Evolutionary conservation across 2,113 vertebrate genomes (phyloP), one percentile per base, ranked within the genome.

Genomic region (Benitochromis conjunctus): DNA sequence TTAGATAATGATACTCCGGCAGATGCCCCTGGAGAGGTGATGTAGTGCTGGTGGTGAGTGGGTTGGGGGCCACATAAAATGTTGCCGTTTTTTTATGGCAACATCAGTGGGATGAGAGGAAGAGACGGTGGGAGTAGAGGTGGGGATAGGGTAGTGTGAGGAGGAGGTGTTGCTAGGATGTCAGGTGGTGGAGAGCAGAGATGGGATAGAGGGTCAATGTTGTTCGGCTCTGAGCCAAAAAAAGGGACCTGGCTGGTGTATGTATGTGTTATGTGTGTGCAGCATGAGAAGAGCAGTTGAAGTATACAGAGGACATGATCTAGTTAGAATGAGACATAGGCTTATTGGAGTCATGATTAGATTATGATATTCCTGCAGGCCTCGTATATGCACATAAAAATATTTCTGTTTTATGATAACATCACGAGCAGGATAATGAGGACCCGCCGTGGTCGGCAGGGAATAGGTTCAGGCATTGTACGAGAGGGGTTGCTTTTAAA

Each of bases 321-420:
- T 87, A 54, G 87, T 92, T 86, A 93, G 79, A 84, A 46, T 36
- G 84, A 91, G 87, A 86, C 82, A 71, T 48, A 41, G 79, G 74
- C 48, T 83, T 86, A 87, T 66, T 89, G 82, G 79, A 90, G 88
- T 38, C 74, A 14, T 84, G 86, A 91, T 92, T 89, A 62, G 87
- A 91, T 91, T 86, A 88, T 6, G 82, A 84, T 92, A 54, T 84
- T 93, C 92, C 86, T 81, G 82, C 85, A 85, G 88, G 89, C 82
- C 80, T 86, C 80, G 43, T 84, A 53, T 81, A 21, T 26, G 21
- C 18, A 76, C 55, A 86, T 91, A 77, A 88, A 91, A 82, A 80
- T 43, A 51, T 79, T 86, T 76, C 55, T 85, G 81, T 80, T 89
- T 92, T 84, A 92, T 85, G 83, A 85, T 64, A 58, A 82, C 84